Percentiles rank a stretch among this genome's conserved stretches.
Conservation (phyloP, 2,797 vertebrate genomes). For the Xiphorhynchus erythropygius region DNA sequence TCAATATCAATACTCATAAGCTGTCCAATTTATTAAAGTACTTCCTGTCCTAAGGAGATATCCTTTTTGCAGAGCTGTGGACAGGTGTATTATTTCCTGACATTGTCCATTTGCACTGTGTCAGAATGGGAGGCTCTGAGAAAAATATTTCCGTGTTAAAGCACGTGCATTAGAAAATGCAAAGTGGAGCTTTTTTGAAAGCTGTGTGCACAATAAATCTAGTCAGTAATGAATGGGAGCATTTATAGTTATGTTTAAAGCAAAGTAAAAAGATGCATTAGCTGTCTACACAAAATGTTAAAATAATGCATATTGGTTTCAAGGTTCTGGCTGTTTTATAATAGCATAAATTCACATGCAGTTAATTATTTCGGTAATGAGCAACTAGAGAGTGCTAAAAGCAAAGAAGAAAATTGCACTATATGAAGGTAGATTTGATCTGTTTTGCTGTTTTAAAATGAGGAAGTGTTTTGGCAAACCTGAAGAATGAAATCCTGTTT, state of each 20-base stretch:
- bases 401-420: background rate
- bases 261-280: background rate
- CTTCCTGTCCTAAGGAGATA: constrained; percentile 39
- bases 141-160: background rate
- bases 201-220: background rate
- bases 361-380: constrained; percentile 42
- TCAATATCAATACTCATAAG: constrained; percentile 10
- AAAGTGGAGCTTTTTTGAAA: constrained; percentile 17
- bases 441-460: constrained; percentile 17
- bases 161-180: background rate
- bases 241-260: constrained; percentile 16
- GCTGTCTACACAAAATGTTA: background rate
- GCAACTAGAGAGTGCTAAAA: constrained; percentile 20
- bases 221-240: constrained; percentile 15
- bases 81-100: constrained; percentile 11
- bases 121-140: background rate
- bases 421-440: background rate
- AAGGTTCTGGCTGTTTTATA: constrained; percentile 17
- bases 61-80: background rate
- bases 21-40: constrained; percentile 31
- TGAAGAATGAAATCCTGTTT: background rate
- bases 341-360: constrained; percentile 31
- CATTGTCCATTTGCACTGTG: background rate
- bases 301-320: background rate
- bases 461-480: background rate